Evolutionary conservation across 2,113 vertebrate species (phyloP), one percentile per base, ranked within the genome.

Genomic region (Sebastes fasciatus): DNA sequence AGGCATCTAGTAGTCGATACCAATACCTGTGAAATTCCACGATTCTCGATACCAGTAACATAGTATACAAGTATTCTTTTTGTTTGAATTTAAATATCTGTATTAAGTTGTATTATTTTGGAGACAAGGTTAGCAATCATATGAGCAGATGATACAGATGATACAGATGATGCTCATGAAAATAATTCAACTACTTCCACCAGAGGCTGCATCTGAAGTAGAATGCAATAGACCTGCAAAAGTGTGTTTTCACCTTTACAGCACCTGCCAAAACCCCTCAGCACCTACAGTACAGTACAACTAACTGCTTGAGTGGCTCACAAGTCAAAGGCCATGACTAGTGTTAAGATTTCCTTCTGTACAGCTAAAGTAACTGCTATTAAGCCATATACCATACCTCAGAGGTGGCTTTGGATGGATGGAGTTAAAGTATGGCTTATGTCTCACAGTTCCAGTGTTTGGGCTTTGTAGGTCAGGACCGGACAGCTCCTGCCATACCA

Each of bases 391-490:
- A 13, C 5, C 21, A 1, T 2, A 21, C 58, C 21, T 46, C 52
- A 46, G 11, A 52, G 67, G n/a, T 49, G 17, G 11, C 61, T 55
- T 26, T 73, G 10, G 4, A 58, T 63, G 49, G 17, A 77, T 49
- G 49, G 49, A 65, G 9, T 26, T 67, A 49, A 64, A 76, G 58
- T 12, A 11, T 54, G 57, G 67, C 19, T 60, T 54, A 57, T 52
- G 51, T 2, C 60, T 74, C 64, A 54, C n/a, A 68, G 23, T 40
- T 45, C 7, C 16, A 43, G 21, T 72, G 26, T 52, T 75, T 77
- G 74, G 49, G 62, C 51, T 83, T 81, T 49, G 9, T 63, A 23
- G 68, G 68, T 58, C 65, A 77, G 66, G 54, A 12, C 42, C 43
- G 17, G 19, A 48, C 60, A 51, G 42, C 40, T 61, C 26, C 77